Evolutionary conservation across 2,113 vertebrate species (phyloP).

Genomic region (Otocyon megalotis): DNA sequence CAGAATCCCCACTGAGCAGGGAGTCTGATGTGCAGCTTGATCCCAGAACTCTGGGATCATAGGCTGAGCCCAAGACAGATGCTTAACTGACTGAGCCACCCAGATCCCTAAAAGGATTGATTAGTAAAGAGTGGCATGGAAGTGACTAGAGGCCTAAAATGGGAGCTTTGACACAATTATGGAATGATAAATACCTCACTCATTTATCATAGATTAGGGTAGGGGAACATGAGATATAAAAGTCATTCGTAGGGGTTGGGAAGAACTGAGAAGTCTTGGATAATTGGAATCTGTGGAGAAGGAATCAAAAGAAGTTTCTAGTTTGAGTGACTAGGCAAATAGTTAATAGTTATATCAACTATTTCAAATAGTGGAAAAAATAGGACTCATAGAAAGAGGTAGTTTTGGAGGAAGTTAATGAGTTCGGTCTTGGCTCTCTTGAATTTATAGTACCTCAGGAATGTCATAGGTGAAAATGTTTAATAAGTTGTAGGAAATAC

Average conservation of each 20-base stretch:
- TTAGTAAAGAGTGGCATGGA: background rate
- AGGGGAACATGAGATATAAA: background rate
- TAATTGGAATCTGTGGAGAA: conserved; percentile 33
- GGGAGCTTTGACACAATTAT: background rate
- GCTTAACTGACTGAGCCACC: too few species aligned
- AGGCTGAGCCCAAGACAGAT: too few species aligned
- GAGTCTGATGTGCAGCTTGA: too few species aligned
- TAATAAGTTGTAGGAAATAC: background rate
- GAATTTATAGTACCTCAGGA: background rate
- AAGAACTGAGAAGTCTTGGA: conserved; percentile 31
- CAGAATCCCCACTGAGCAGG: too few species aligned
- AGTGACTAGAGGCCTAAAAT: background rate
- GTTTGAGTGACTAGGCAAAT: background rate
- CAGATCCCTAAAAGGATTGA: background rate
- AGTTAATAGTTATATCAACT: background rate
- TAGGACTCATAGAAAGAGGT: background rate
- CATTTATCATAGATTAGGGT: background rate
- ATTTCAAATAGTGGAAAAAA: background rate
- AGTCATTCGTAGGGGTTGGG: conserved; percentile 7
- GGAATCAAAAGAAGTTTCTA: conserved; percentile 26
- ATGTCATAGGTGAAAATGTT: background rate
- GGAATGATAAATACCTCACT: background rate
- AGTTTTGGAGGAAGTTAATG: conserved; percentile 3
- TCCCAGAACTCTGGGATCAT: too few species aligned
- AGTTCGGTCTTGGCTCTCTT: conserved; percentile 24